Evolutionary conservation across 2,888 invertebrate species (phyloP).

Genomic region (Patella caerulea): DNA sequence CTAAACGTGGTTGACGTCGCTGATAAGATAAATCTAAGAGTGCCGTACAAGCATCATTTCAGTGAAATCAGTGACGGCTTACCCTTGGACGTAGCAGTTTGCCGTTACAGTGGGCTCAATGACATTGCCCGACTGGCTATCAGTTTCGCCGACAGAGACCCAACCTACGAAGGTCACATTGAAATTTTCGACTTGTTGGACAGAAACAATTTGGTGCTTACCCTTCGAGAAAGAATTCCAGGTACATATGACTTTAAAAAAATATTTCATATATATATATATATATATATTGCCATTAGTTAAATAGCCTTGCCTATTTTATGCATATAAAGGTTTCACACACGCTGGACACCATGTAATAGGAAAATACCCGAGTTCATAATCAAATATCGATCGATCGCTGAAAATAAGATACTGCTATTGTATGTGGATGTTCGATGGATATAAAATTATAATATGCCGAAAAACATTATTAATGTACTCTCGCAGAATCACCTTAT

Average conservation of each 20-base stretch:
- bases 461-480: no score
- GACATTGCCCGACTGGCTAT: background rate
- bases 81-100: background rate
- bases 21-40: background rate
- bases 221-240: background rate
- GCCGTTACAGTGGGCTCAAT: background rate
- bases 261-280: no score
- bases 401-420: no score
- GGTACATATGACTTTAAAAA: background rate
- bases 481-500: no score
- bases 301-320: no score
- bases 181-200: background rate
- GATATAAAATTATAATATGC: no score
- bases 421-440: no score
- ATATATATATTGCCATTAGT: no score
- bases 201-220: background rate
- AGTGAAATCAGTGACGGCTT: background rate
- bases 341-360: no score
- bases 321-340: no score
- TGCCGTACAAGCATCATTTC: background rate
- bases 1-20: background rate
- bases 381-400: no score
- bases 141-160: background rate
- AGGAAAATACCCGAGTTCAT: no score
- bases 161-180: background rate